Percentiles rank a stretch among this genome's conserved stretches.
phyloP scores from a whole-genome alignment of 2,113 vertebrate species.

The Motacilla tschutschensis region DNA sequence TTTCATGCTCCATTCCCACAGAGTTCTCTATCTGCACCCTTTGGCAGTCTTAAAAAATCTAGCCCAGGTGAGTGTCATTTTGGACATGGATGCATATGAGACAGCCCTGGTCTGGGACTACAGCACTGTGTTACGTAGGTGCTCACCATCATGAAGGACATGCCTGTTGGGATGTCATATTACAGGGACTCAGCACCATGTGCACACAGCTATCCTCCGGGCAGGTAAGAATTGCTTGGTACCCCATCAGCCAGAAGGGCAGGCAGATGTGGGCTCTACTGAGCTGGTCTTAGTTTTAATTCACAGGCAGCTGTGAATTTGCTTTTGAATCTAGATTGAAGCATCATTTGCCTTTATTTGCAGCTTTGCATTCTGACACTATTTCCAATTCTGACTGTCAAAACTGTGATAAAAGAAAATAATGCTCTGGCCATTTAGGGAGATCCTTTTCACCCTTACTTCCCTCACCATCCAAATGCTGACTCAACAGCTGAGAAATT shows the following conservation, averaged over 20 bases:
- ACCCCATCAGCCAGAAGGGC: background rate
- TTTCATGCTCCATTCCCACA: background rate
- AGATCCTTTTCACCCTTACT: background rate
- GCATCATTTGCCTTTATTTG: background rate
- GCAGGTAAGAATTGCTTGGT: background rate
- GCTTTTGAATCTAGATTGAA: background rate
- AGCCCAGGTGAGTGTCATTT: background rate
- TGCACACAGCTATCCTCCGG: background rate
- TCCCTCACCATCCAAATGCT: background rate
- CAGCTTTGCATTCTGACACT: background rate
- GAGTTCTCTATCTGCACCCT: background rate
- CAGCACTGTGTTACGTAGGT: rapidly evolving
- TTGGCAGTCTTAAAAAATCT: background rate
- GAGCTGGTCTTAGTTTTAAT: background rate
- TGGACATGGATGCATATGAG: background rate
- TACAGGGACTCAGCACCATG: background rate
- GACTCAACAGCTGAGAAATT: background rate
- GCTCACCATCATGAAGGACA: background rate
- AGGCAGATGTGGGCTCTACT: background rate
- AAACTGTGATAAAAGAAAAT: background rate
- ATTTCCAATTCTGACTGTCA: background rate
- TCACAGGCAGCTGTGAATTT: background rate
- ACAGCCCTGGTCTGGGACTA: background rate
- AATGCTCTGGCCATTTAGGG: background rate
- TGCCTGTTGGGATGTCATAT: rapidly evolving